Base-by-base conservation (phyloP, 2,797 vertebrate genomes). In the Alca torda region DNA sequence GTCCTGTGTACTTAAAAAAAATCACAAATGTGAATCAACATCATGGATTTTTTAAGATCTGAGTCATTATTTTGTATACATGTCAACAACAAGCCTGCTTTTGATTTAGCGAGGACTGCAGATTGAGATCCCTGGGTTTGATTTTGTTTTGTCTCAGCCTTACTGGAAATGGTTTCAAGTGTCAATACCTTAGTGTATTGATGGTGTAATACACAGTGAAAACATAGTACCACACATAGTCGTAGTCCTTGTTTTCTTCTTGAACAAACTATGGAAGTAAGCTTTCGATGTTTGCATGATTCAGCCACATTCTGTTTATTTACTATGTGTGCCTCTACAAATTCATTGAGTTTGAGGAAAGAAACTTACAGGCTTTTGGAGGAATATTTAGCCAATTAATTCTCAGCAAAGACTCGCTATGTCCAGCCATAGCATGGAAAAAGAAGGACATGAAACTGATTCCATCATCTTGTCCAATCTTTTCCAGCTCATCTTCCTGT, bases 401-500 rank as follows among this genome's bases (percentile, higher is more conserved):
- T 68, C 68, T 84, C 37, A 19, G 21, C 35, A 13, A 60, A 86
- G 45, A 9, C 1, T 14, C 28, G 7, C n/a, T 35, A 2, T 53
- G 17, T 39, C 60, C 78, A 51, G 33, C 59, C 35, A 3, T 6
- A 48, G 56, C 25, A 33, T 28, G 33, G 61, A 54, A 41, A 75
- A 70, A n/a, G 25, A 76, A 68, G 64, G 53, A 24, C 18, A 3
- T 4, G 6, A 28, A 77, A 60, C 26, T 8, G 30, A 21, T 41
- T 18, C 53, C 8, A 2, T 17, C 25, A 7, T 41, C 0, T 0
- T 30, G 17, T 54, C 46, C 13, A 8, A 13, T 65, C 54, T 50
- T 82, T 73, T 56, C 39, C 59, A 86, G 67, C 37, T 77, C 37
- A 19, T 33, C 37, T 30, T 67, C 30, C 17, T 86, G 33, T 25